Percentiles rank a stretch among this genome's conserved stretches.
Conservation (phyloP, 2,113 vertebrate species). For the Seriola quinqueradiata region DNA sequence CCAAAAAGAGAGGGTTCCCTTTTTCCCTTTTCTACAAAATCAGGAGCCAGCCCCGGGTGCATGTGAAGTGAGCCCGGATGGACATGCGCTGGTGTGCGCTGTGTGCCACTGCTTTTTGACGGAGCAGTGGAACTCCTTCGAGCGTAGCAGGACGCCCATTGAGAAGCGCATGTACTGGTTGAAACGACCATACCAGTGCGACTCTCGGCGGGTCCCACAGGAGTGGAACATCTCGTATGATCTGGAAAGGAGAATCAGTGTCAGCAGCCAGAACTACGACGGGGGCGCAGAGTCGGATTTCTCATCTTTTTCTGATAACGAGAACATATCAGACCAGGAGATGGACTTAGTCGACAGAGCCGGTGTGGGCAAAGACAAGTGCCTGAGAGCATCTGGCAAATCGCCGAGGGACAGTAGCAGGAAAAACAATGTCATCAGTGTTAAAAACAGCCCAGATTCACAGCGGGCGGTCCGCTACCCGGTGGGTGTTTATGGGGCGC, state of each 20-base stretch:
- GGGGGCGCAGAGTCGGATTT: slow-evolving; percentile 88
- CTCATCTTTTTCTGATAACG: slow-evolving; percentile 91
- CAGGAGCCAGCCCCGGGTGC: slow-evolving; percentile 97
- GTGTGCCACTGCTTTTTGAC: slow-evolving; percentile 95
- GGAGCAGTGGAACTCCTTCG: slow-evolving; percentile 97
- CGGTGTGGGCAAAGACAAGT: slow-evolving; percentile 73
- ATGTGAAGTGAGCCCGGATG: slow-evolving; percentile 87
- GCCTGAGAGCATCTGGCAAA: slow-evolving; percentile 65
- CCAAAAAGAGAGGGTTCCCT: slow-evolving; percentile 85
- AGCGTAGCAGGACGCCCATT: slow-evolving; percentile 92
- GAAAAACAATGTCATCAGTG: slow-evolving; percentile 77
- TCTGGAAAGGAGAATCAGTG: slow-evolving; percentile 81
- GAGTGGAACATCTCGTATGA: slow-evolving; percentile 90
- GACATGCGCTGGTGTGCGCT: slow-evolving; percentile 91
- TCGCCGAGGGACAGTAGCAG: slow-evolving; percentile 66
- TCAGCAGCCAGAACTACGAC: slow-evolving; percentile 79
- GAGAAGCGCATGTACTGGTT: slow-evolving; percentile 99
- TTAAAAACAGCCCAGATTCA: slow-evolving; percentile 83
- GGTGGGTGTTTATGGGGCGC: slow-evolving; percentile 71
- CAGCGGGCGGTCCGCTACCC: slow-evolving; percentile 74
- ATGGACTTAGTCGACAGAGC: slow-evolving; percentile 77
- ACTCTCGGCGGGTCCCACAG: slow-evolving; percentile 82
- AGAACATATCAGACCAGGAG: slow-evolving; percentile 86
- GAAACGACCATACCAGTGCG: slow-evolving; percentile 94
- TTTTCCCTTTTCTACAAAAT: slow-evolving; percentile 94